Evolutionary conservation across 2,797 vertebrate genomes (phyloP).

Genomic region (Babyrousa celebensis): DNA sequence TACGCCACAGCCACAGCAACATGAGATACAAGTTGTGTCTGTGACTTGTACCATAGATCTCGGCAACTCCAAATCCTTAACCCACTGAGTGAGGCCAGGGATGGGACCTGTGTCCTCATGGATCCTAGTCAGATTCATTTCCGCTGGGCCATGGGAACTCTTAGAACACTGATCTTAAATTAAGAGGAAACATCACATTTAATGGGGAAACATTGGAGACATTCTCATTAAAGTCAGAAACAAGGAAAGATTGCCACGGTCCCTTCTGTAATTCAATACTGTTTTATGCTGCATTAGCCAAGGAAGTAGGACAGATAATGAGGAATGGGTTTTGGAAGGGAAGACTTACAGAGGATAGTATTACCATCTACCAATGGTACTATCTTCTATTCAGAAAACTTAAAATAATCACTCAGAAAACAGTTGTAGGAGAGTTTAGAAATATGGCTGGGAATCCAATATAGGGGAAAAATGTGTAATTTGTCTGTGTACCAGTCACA

Average conservation of each 20-base stretch:
- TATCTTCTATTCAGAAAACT: slow-evolving; percentile 53
- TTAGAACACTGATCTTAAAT: not conserved
- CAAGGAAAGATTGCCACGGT: not conserved
- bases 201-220: slow-evolving; percentile 38
- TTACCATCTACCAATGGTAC: slow-evolving; percentile 13
- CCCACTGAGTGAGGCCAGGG: too few species aligned
- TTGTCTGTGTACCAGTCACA: not conserved
- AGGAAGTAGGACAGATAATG: not conserved
- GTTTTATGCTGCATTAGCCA: not conserved
- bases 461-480: not conserved
- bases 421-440: not conserved
- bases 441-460: slow-evolving; percentile 31
- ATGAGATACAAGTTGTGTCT: too few species aligned
- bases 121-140: too few species aligned
- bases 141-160: too few species aligned
- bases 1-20: too few species aligned
- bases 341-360: slow-evolving; percentile 13
- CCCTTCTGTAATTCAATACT: slow-evolving; percentile 36
- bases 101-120: too few species aligned
- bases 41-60: too few species aligned
- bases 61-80: too few species aligned
- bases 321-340: slow-evolving; percentile 28
- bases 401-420: slow-evolving; percentile 36
- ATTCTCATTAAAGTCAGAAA: slow-evolving; percentile 54
- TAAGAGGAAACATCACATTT: slow-evolving; percentile 43